Percentiles rank a stretch among this genome's conserved stretches.
phyloP scores from a whole-genome alignment of 2,797 vertebrate species.

The Tarsius wallacei region DNA sequence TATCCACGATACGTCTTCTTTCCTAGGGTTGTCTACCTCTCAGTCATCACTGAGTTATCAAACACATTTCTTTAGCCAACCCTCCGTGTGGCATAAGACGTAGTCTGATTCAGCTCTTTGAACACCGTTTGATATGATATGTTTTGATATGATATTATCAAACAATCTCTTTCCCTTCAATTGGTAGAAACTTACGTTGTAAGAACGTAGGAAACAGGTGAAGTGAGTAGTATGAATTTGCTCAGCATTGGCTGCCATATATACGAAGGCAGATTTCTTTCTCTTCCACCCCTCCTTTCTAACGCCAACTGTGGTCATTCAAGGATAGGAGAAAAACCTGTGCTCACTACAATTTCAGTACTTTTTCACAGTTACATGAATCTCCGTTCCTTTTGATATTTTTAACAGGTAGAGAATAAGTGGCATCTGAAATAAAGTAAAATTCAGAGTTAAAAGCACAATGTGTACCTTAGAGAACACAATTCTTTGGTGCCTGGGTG shows the following conservation, averaged over 20 bases:
- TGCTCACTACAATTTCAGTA: neutral
- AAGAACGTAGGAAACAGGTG: neutral
- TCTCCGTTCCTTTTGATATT: neutral
- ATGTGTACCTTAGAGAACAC: neutral
- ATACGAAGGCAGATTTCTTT: slow-evolving; percentile 1
- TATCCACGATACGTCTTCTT: neutral
- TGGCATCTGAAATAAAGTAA: neutral
- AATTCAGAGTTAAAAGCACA: slow-evolving; percentile 30
- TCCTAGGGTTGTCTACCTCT: neutral
- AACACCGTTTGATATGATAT: neutral
- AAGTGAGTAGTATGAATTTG: slow-evolving; percentile 30
- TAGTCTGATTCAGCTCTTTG: neutral
- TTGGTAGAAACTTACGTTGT: slow-evolving; percentile 28
- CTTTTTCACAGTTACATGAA: neutral
- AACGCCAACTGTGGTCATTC: neutral
- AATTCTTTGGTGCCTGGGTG: neutral
- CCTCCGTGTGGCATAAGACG: neutral
- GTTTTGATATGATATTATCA: neutral
- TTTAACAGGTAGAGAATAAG: neutral
- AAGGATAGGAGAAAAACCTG: neutral
- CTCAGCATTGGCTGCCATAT: neutral
- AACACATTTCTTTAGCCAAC: neutral
- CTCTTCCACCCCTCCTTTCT: neutral
- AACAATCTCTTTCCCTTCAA: neutral
- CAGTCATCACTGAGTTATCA: slow-evolving; percentile 27